Evolutionary conservation across 1,140 invertebrate genomes (phyloP).

Genomic region (Drosophila pseudoobscura): DNA sequence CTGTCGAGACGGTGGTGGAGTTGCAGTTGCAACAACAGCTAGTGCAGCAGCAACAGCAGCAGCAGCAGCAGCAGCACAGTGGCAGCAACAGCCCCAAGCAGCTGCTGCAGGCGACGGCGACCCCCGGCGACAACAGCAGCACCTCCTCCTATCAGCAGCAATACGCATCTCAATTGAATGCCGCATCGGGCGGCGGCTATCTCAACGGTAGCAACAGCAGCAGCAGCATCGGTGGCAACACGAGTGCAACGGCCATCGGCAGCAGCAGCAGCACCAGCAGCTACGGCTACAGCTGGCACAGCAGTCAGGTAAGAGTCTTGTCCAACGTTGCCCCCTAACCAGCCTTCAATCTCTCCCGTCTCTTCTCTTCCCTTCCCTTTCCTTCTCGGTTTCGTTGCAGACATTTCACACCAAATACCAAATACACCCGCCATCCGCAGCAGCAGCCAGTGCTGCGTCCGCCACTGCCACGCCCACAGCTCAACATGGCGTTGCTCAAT

Average conservation of each 20-base stretch:
- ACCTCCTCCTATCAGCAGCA: slow-evolving; percentile 82
- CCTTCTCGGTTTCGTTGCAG: slow-evolving; percentile 40
- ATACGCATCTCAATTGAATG: slow-evolving; percentile 76
- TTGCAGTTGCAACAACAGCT: slow-evolving; percentile 65
- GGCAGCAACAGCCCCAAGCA: slow-evolving; percentile 66
- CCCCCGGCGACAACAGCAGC: slow-evolving; percentile 71
- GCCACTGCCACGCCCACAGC: slow-evolving; percentile 75
- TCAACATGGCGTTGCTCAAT: slow-evolving; percentile 68
- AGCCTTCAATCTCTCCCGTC: not conserved
- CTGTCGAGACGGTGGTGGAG: slow-evolving; percentile 62
- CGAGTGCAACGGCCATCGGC: slow-evolving; percentile 21
- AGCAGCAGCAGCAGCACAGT: slow-evolving; percentile 49
- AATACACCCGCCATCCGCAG: slow-evolving; percentile 83
- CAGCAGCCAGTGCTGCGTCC: slow-evolving; percentile 32
- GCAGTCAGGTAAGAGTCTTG: slow-evolving; percentile 72
- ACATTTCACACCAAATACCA: slow-evolving; percentile 83
- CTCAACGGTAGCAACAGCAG: slow-evolving; percentile 63
- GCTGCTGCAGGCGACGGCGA: slow-evolving; percentile 13
- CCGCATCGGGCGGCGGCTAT: slow-evolving; percentile 53
- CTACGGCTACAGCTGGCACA: slow-evolving; percentile 78
- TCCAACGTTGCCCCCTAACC: not conserved
- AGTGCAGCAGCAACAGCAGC: slow-evolving; percentile 41
- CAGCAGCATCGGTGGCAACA: slow-evolving; percentile 31
- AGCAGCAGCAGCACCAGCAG: slow-evolving; percentile 54
- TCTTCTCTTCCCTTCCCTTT: not conserved